Percentiles rank a stretch among this genome's conserved stretches.
These are phyloP conservation scores for Cataglyphis hispanica DNA, from an alignment of 1,140 invertebrate species.

Conservation along the genomic window DNA sequence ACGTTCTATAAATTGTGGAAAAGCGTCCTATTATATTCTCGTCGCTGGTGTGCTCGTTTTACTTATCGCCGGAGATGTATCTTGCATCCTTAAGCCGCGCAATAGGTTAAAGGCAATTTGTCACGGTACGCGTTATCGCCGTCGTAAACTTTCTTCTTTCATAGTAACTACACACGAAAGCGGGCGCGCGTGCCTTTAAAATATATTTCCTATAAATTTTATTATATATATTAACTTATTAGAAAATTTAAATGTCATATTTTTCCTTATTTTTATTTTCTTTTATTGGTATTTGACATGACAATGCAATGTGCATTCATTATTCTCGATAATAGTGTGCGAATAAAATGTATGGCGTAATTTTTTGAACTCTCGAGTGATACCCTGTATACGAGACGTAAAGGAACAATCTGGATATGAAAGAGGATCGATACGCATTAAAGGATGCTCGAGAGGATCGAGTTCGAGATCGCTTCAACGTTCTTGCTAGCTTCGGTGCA, in stretches of 20 bases:
- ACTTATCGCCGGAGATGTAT: constrained; percentile 55
- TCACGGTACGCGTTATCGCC: constrained; percentile 49
- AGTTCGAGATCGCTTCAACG: constrained; percentile 23
- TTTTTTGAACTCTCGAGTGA: not conserved
- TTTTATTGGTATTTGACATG: not conserved
- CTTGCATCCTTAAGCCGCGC: constrained; percentile 54
- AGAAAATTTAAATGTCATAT: not conserved
- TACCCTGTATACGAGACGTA: not conserved
- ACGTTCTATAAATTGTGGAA: constrained; percentile 57
- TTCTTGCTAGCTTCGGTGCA: constrained; percentile 13
- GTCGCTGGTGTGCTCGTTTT: constrained; percentile 53
- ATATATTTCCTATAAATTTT: constrained; percentile 14
- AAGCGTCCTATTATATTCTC: constrained; percentile 63
- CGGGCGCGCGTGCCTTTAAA: constrained; percentile 8
- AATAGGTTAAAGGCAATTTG: constrained; percentile 60
- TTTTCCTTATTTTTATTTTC: too few species aligned
- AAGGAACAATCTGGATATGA: constrained; percentile 18
- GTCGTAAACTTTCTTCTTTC: constrained; percentile 47
- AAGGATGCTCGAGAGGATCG: constrained; percentile 19
- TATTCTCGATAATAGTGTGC: not conserved
- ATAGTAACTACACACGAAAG: constrained; percentile 27
- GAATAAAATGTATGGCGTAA: not conserved
- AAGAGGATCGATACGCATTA: constrained; percentile 19
- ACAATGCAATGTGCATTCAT: not conserved
- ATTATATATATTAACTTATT: constrained; percentile 31